Evolutionary conservation across 2,113 vertebrate species (phyloP).

Genomic region (Pluvialis apricaria): DNA sequence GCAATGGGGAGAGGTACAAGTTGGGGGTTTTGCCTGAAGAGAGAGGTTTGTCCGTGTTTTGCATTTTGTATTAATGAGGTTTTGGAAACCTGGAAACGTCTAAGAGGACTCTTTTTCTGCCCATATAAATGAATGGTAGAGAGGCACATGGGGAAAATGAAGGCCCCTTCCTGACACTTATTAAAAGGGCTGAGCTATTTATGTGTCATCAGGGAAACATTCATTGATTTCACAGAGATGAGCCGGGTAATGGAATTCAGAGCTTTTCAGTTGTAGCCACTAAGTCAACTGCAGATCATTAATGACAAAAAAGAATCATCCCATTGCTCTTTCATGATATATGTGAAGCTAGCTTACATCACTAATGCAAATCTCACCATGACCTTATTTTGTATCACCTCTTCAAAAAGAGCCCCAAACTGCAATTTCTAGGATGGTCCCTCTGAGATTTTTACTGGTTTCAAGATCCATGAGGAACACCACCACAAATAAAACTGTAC

Average conservation of each 20-base stretch:
- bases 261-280: not conserved
- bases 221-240: constrained; percentile 25
- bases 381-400: not conserved
- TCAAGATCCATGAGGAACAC: not conserved
- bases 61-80: not conserved
- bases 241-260: constrained; percentile 20
- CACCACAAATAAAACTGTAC: not conserved
- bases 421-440: not conserved
- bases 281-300: not conserved
- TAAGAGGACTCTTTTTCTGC: not conserved
- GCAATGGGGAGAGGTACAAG: not conserved
- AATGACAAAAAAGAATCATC: not conserved
- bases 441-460: not conserved
- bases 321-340: not conserved
- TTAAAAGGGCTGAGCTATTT: constrained; percentile 3
- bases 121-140: not conserved
- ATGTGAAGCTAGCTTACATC: not conserved
- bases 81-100: not conserved
- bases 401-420: not conserved
- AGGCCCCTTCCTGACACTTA: not conserved
- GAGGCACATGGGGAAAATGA: not conserved
- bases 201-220: not conserved
- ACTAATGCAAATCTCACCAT: not conserved
- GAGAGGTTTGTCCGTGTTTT: not conserved
- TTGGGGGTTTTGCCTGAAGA: fast-evolving